Evolutionary conservation across 2,888 invertebrate genomes (phyloP).

Genomic region (Lacanobia oleracea): DNA sequence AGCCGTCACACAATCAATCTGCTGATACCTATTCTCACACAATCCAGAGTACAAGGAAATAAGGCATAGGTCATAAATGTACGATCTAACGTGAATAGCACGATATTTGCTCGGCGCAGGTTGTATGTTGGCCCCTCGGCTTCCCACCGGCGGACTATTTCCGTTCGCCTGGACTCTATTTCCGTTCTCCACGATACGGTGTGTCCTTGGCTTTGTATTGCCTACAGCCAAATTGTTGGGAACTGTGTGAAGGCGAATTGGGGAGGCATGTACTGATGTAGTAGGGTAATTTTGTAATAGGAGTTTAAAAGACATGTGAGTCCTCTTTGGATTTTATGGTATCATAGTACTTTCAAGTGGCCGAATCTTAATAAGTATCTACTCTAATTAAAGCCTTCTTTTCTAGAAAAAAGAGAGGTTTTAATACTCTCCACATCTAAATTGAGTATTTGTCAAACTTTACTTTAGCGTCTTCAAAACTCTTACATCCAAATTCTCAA

Average conservation of each 20-base stretch:
- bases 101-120: constrained; percentile 56
- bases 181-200: constrained; percentile 66
- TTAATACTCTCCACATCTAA: no score
- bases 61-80: constrained; percentile 39
- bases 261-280: not conserved
- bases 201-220: constrained; percentile 51
- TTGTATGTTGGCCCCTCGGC: constrained; percentile 55
- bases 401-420: no score
- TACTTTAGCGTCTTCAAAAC: no score
- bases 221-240: constrained; percentile 51
- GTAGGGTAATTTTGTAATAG: not conserved
- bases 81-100: constrained; percentile 17
- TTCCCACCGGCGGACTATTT: constrained; percentile 72
- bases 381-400: not conserved
- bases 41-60: constrained; percentile 14
- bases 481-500: not conserved
- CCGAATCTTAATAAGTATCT: not conserved
- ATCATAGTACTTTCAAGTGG: not conserved
- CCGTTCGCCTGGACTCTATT: constrained; percentile 74
- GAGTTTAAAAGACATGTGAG: not conserved
- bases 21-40: not conserved
- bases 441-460: no score
- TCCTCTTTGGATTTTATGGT: not conserved
- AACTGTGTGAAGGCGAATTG: constrained; percentile 35
- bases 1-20: not conserved